Evolutionary conservation across 2,888 invertebrate genomes (phyloP), one percentile per base, ranked within the genome.

Genomic region (Onthophagus sagittarius): DNA sequence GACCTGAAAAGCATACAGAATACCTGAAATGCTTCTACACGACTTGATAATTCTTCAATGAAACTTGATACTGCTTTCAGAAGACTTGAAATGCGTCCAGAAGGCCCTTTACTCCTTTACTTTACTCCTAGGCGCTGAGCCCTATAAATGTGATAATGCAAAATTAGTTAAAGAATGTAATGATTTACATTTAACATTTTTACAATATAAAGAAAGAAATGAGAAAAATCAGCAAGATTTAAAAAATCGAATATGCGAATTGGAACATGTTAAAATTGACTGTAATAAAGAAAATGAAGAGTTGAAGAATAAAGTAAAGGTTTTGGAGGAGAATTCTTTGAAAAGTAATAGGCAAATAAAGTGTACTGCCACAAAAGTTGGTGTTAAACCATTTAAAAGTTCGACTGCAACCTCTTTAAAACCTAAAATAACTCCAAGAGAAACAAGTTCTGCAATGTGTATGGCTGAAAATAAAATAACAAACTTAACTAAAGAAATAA

Each of bases 101-200:
- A n/a, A n/a, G n/a, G n/a, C n/a, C n/a, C n/a, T n/a, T n/a, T n/a
- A n/a, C n/a, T n/a, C n/a, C n/a, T n/a, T n/a, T n/a, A 88, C 90
- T 76, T 87, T 94, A 79, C 89, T 92, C 84, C 85, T 90, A 73
- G 91, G 91, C 78, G 89, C 91, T 63, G 94, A 94, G 83, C 94
- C 94, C 0, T 94, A 93, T 80, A 93, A 92, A 85, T 92, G 92
- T 83, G 94, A 94, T 81, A 94, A 94, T 85, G 90, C 91, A 32
- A 91, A 90, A 83, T 86, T 94, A 69, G 88, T 94, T 73, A 89
- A 90, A 83, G 93, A 94, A 86, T 92, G 92, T 81, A 94, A 93
- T 85, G 88, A 90, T 79, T 85, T 94, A 70, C 92, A 94, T 82
- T 85, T 88, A 78, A 89, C 92, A 80, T 85, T 92, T 74, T 86